These are phyloP conservation scores for Nanorana parkeri DNA, from an alignment of 2,113 vertebrate genomes.

Conservation along the genomic window DNA sequence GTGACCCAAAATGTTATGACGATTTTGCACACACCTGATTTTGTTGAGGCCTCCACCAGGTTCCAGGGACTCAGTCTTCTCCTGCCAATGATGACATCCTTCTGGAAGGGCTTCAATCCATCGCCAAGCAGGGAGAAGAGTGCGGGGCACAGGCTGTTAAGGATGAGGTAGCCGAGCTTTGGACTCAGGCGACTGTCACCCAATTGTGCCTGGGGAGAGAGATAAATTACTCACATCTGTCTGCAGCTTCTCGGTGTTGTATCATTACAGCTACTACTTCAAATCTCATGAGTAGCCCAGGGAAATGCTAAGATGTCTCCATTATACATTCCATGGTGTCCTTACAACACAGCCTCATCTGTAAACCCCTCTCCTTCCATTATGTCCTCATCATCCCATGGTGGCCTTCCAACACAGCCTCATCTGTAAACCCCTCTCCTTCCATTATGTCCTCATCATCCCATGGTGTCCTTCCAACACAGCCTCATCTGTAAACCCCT, in stretches of 20 bases:
- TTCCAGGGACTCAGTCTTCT: constrained; percentile 89
- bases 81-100: constrained; percentile 91
- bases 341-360: too few species aligned
- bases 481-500: not conserved
- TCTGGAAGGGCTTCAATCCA: constrained; percentile 91
- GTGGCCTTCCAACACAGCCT: too few species aligned
- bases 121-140: constrained; percentile 85
- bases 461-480: not conserved
- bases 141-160: constrained; percentile 89
- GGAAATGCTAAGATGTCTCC: not conserved
- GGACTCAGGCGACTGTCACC: constrained; percentile 93
- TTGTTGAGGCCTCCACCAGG: constrained; percentile 88
- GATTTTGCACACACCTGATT: constrained; percentile 74
- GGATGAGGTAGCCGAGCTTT: constrained; percentile 86
- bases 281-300: not conserved
- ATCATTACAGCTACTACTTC: too few species aligned
- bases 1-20: not conserved
- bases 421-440: too few species aligned
- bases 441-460: not conserved
- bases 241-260: too few species aligned
- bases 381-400: too few species aligned
- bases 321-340: too few species aligned
- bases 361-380: too few species aligned
- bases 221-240: not conserved
- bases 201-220: constrained; percentile 82